These are phyloP conservation scores for Drosophila paucipuncta DNA, from an alignment of 2,888 invertebrate genomes.

Conservation along the genomic window DNA sequence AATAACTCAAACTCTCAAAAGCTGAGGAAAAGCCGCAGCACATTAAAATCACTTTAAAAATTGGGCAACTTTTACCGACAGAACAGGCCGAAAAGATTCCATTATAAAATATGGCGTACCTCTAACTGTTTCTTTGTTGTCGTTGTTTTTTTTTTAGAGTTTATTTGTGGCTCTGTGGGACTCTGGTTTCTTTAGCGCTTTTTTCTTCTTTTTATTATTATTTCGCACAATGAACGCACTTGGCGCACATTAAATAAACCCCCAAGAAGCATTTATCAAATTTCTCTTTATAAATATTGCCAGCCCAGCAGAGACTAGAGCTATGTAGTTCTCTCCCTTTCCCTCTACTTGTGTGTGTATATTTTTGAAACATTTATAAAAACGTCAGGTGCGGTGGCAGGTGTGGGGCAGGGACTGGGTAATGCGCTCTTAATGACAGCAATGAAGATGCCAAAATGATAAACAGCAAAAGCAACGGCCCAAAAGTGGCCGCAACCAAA, in stretches of 20 bases:
- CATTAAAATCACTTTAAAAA: conserved; percentile 72
- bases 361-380: conserved; percentile 77
- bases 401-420: conserved; percentile 28
- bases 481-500: conserved; percentile 53
- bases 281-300: conserved; percentile 68
- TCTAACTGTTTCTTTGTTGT: conserved; percentile 22
- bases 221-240: conserved; percentile 76
- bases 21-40: conserved; percentile 36
- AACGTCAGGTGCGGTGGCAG: conserved; percentile 66
- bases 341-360: conserved; percentile 31
- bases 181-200: conserved; percentile 27
- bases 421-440: conserved; percentile 81
- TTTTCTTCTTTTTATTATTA: conserved; percentile 64
- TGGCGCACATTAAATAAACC: conserved; percentile 79
- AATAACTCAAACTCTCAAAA: conserved; percentile 65
- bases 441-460: conserved; percentile 83
- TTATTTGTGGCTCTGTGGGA: conserved; percentile 16
- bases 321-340: conserved; percentile 17
- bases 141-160: conserved; percentile 3
- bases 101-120: conserved; percentile 41
- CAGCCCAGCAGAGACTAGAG: conserved; percentile 28
- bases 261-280: conserved; percentile 80
- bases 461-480: conserved; percentile 70
- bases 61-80: conserved; percentile 28
- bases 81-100: conserved; percentile 25